Evolutionary conservation across 2,797 vertebrate species (phyloP), one percentile per base, ranked within the genome.

Genomic region (Sebastes flavidus): DNA sequence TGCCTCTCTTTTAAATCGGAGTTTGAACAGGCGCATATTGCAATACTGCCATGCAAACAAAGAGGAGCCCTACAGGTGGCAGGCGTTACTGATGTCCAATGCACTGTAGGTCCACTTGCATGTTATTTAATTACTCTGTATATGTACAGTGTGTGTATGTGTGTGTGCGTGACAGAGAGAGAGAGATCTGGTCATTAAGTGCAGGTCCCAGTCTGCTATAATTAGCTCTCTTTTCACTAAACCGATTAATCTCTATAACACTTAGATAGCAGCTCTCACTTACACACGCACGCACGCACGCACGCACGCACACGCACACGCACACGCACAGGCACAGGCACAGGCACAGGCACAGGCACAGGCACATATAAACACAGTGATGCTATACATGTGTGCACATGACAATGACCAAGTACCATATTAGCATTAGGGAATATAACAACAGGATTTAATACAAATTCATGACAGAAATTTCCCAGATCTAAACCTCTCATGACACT

Each of bases 141-240:
- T 61, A 16, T 75, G 49, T 65, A 60, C 5, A 59, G 55, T 24
- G 42, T 34, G 52, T 36, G 58, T 59, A 10, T 42, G 70, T 75
- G 46, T 65, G n/a, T 55, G 70, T 13, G 13, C 12, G 30, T 9
- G 59, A 18, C 38, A 24, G 58, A 14, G 32, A 30, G 34, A 13
- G 27, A 18, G 14, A 34, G 34, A 61, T 80, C 58, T 77, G 46
- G 25, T 52, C 18, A 60, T 29, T 63, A 54, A 76, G 77, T 77
- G 77, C 76, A 82, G 83, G 49, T 78, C 78, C 82, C 78, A 75
- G 61, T 82, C 65, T 78, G 76, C 89, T 91, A 91, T 92, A 92
- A 92, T 94, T 93, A 91, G 86, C 80, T 81, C 71, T 81, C 71
- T 87, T 86, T 88, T 78, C 46, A 78, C 74, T 89, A 92, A 92